Base-by-base conservation (phyloP, 2,888 invertebrate genomes). In the Cosmia trapezina region DNA sequence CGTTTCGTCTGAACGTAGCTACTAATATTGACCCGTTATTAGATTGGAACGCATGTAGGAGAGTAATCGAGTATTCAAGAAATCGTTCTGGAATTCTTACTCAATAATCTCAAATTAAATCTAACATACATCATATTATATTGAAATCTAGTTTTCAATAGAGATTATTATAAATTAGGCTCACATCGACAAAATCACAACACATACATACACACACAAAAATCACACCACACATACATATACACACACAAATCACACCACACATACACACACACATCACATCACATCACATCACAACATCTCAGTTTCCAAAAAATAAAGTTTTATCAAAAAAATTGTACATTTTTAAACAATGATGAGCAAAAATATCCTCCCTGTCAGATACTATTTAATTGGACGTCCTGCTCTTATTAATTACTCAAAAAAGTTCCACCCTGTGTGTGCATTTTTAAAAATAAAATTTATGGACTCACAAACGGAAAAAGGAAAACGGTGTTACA, bases 401-500 rank as follows among this genome's bases (percentile, higher is more conserved):
- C 61, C 66, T 63, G 43, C 41, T 63, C n/a, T 22, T 64, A 53
- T 72, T 72, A 28, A 76, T 65, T 54, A 65, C 59, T 62, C 53
- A 70, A 68, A 76, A 67, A 70, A 71, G 53, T 60, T 45, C n/a
- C 51, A 19, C 19, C 19, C 63, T 60, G 60, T 68, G 33, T 70
- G 62, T 73, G 70, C 66, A 67, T 65, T 76, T 63, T 57, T 22
- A 1, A 28, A 71, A 81, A 76, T 67, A 62, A 76, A 73, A 76
- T 78, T 78, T 71, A 73, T 54, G 63, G 62, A 75, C 33, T 70
- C 69, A 45, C 64, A 65, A 83, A 82, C 59, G 73, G 77, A 56
- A 82, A 70, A 74, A 70, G 78, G 74, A 76, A 78, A 82, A 72
- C 59, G 64, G 11, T 57, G 78, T 76, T 54, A 74, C 60, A 84